Percentiles rank a stretch among this genome's conserved stretches.
Conservation (phyloP, 2,113 vertebrate genomes). For the Bos javanicus region DNA sequence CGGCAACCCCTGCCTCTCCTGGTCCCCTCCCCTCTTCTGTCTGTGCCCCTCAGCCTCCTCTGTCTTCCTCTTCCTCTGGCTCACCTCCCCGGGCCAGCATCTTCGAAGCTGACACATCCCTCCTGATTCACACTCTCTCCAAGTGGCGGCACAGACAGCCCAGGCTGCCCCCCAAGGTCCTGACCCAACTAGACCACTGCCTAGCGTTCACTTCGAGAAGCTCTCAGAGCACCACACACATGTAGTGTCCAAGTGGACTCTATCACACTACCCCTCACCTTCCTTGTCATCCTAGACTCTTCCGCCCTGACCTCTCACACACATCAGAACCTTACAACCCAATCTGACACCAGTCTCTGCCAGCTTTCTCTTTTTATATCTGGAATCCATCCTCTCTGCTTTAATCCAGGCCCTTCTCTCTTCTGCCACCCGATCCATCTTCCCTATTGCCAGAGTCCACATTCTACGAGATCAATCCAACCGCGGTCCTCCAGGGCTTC, state of each 20-base stretch:
- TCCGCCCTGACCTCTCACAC: not conserved
- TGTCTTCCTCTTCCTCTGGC: not conserved
- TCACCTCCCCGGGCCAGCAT: not conserved
- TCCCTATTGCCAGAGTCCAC: not conserved
- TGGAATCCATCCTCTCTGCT: not conserved
- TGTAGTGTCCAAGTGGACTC: fast-evolving
- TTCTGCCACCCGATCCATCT: fast-evolving
- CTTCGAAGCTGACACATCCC: fast-evolving
- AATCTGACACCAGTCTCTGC: not conserved
- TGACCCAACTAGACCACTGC: not conserved
- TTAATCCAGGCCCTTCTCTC: not conserved
- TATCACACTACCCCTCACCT: too few species aligned
- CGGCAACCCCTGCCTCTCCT: not conserved
- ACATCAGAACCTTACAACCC: not conserved
- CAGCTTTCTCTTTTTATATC: not conserved
- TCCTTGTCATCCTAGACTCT: not conserved
- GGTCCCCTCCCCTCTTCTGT: not conserved
- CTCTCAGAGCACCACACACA: too few species aligned
- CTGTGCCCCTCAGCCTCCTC: not conserved
- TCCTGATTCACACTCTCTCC: not conserved
- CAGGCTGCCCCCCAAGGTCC: not conserved
- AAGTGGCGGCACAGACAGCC: not conserved
- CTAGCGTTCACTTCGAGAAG: fast-evolving
- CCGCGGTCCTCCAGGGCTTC: too few species aligned
- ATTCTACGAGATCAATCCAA: not conserved